Evolutionary conservation across 2,888 invertebrate genomes (phyloP).

Genomic region (Zaprionus obscuricornis): DNA sequence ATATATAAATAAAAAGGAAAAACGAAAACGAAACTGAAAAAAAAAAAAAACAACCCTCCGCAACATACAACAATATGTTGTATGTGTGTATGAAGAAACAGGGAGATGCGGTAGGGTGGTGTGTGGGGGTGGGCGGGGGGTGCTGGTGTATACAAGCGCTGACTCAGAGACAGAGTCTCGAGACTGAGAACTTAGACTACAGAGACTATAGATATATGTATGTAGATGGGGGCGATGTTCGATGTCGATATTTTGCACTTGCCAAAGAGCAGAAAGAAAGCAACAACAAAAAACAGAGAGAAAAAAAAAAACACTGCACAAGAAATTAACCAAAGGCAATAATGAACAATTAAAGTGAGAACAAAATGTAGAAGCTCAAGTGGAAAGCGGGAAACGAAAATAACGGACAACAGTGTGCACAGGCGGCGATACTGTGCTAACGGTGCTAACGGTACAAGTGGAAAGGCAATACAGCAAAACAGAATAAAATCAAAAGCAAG

Average conservation of each 20-base stretch:
- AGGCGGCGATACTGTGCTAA: too few relatives aligned
- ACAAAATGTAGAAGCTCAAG: too few relatives aligned
- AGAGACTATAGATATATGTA: conserved; percentile 4
- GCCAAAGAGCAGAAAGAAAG: conserved; percentile 13
- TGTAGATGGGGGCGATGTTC: conserved; percentile 26
- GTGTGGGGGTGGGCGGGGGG: neutral
- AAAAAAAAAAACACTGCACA: conserved; percentile 11
- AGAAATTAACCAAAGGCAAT: conserved; percentile 24
- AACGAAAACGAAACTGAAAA: conserved; percentile 22
- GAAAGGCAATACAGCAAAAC: too few relatives aligned
- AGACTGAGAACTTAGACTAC: conserved; percentile 3
- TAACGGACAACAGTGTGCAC: conserved; percentile 10
- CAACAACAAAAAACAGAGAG: conserved; percentile 9
- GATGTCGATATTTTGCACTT: conserved; percentile 24
- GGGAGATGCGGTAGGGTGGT: neutral
- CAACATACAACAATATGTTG: conserved; percentile 31
- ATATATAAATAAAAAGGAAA: conserved; percentile 32
- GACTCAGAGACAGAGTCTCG: conserved; percentile 37
- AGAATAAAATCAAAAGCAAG: neutral
- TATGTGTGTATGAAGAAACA: conserved; percentile 43
- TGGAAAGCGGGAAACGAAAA: conserved; percentile 8
- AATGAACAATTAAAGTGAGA: conserved; percentile 23
- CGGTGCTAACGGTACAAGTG: conserved; percentile 9
- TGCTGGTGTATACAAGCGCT: conserved; percentile 17
- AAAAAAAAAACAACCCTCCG: conserved; percentile 63